Percentiles rank a stretch among this genome's conserved stretches.
Evolutionary conservation across 2,797 vertebrate genomes (phyloP).

Genomic region (Rhinatrema bivittatum): DNA sequence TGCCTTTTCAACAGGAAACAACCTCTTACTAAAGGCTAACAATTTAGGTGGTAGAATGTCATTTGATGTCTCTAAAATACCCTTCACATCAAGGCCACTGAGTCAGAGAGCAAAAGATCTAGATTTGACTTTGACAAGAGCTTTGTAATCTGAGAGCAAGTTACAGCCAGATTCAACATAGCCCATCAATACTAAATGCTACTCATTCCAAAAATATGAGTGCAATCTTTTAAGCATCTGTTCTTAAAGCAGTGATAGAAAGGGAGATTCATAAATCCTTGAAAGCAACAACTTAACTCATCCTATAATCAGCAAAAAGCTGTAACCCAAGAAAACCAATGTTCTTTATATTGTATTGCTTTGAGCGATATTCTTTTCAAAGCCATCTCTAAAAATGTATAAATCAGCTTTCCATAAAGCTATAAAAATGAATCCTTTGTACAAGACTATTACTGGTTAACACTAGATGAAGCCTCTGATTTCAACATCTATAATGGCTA

Average conservation of each 20-base stretch:
- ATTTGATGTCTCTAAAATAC: conserved; percentile 20
- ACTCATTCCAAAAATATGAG: conserved; percentile 54
- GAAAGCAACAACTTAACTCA: no score
- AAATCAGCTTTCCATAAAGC: no score
- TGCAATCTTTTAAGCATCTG: conserved; percentile 43
- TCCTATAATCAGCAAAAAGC: no score
- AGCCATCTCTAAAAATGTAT: no score
- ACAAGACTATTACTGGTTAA: no score
- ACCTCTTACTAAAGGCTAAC: conserved; percentile 6
- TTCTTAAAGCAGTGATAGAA: conserved; percentile 5
- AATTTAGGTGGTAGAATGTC: conserved; percentile 11
- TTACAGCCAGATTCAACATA: conserved; percentile 34
- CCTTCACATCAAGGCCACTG: conserved; percentile 32
- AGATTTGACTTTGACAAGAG: conserved; percentile 30
- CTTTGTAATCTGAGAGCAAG: conserved; percentile 43
- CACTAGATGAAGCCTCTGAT: no score
- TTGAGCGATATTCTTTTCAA: no score
- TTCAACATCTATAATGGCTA: no score
- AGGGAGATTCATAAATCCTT: no score
- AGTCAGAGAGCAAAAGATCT: conserved; percentile 34
- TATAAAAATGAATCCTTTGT: no score
- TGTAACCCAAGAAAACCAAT: no score
- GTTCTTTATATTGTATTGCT: no score
- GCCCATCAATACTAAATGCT: conserved; percentile 51
- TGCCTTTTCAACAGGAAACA: not conserved